Evolutionary conservation across 2,888 invertebrate genomes (phyloP).

Genomic region (Athalia cordata): DNA sequence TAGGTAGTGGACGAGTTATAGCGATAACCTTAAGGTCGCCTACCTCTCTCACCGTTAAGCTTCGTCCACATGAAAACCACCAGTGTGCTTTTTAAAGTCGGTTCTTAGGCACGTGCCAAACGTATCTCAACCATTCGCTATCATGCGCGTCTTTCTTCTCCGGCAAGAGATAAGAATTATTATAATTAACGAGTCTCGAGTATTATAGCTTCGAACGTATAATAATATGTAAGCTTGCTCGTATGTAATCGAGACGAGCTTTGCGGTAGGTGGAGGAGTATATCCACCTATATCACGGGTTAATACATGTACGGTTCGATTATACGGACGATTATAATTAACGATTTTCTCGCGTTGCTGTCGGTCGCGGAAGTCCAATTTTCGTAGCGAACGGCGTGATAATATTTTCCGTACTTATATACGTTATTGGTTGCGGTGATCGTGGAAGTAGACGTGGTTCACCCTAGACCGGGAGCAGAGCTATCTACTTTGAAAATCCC

Average conservation of each 20-base stretch:
- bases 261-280: too few relatives aligned
- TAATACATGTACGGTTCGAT: too few relatives aligned
- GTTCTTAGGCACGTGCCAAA: not conserved
- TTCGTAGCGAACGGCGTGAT: not conserved
- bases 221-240: too few relatives aligned
- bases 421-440: not conserved
- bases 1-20: slow-evolving; percentile 61
- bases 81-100: not conserved
- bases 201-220: not conserved
- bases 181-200: not conserved
- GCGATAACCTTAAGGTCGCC: slow-evolving; percentile 70
- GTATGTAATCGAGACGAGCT: too few relatives aligned
- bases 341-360: too few relatives aligned
- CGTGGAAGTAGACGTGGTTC: slow-evolving; percentile 9
- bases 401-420: not conserved
- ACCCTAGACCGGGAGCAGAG: slow-evolving; percentile 44
- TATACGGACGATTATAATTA: too few relatives aligned
- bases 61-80: slow-evolving; percentile 4
- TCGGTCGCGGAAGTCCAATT: too few relatives aligned
- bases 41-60: slow-evolving; percentile 66
- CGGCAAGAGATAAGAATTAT: not conserved
- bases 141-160: not conserved
- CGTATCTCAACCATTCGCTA: not conserved
- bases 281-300: too few relatives aligned
- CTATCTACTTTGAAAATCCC: slow-evolving; percentile 71